Percentiles rank a stretch among this genome's conserved stretches.
Evolutionary conservation across 1,140 invertebrate genomes (phyloP).

Genomic region (Thaumatotibia leucotreta): DNA sequence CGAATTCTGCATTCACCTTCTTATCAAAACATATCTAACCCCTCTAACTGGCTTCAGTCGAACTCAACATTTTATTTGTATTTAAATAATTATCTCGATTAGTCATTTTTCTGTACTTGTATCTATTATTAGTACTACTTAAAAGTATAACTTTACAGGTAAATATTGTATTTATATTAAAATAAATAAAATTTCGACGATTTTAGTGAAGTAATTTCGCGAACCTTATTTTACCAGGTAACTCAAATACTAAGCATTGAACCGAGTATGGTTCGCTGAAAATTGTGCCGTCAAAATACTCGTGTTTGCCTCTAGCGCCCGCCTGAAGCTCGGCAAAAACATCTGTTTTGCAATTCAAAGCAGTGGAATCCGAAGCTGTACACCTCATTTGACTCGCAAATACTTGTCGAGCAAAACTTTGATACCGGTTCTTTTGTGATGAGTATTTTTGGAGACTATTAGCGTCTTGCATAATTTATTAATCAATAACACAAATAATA

Average conservation of each 20-base stretch:
- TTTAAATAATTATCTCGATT: too few relatives aligned
- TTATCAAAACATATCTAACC: too few relatives aligned
- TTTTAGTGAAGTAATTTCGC: too few relatives aligned
- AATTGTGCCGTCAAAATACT: neutral
- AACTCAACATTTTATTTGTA: too few relatives aligned
- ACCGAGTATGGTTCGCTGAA: neutral
- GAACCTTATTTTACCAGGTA: neutral
- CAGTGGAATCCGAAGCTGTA: slow-evolving; percentile 6
- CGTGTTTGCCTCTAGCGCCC: neutral
- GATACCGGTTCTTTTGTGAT: slow-evolving; percentile 7
- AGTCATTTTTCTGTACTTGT: too few relatives aligned
- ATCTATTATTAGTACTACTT: too few relatives aligned
- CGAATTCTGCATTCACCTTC: too few relatives aligned
- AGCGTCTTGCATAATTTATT: neutral
- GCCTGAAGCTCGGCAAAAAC: neutral
- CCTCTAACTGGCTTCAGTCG: too few relatives aligned
- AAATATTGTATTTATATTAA: too few relatives aligned
- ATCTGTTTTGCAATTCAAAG: slow-evolving; percentile 13
- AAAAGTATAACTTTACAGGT: too few relatives aligned
- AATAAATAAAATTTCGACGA: too few relatives aligned
- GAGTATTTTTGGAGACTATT: slow-evolving; percentile 4
- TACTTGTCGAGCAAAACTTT: slow-evolving; percentile 3
- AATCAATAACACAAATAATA: neutral
- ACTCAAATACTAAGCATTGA: neutral
- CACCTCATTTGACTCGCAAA: slow-evolving; percentile 13